phyloP scores from a whole-genome alignment of 2,797 vertebrate species.

The Tenualosa ilisha region DNA sequence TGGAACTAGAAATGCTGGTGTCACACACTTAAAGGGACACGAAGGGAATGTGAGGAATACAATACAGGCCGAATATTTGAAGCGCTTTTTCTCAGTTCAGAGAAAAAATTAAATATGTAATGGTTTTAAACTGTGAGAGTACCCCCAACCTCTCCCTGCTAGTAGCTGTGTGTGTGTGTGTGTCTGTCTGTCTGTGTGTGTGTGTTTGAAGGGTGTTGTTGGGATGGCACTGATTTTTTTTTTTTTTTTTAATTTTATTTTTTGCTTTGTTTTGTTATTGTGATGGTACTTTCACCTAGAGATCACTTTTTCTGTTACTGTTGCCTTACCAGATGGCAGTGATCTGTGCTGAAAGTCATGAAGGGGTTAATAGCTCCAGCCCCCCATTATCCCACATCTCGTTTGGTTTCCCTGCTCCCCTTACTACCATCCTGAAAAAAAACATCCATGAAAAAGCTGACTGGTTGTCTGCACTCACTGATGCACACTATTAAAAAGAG shows the following conservation, averaged over 20 bases:
- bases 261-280: conserved; percentile 64
- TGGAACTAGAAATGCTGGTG: conserved; percentile 61
- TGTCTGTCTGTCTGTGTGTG: conserved; percentile 13
- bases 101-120: conserved; percentile 22
- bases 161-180: conserved; percentile 58
- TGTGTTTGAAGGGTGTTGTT: background rate
- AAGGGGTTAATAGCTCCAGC: background rate
- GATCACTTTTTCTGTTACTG: conserved; percentile 65
- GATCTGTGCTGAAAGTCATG: conserved; percentile 64
- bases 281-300: conserved; percentile 74
- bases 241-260: background rate
- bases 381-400: background rate
- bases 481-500: conserved; percentile 83
- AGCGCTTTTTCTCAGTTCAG: conserved; percentile 19
- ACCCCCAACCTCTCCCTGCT: conserved; percentile 20
- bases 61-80: conserved; percentile 53
- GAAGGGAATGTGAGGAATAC: conserved; percentile 67
- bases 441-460: conserved; percentile 62
- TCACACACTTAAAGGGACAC: conserved; percentile 62
- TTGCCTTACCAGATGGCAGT: conserved; percentile 79
- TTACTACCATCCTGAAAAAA: conserved; percentile 39
- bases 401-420: conserved; percentile 33
- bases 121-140: conserved; percentile 72
- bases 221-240: conserved; percentile 12
- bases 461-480: conserved; percentile 75